Conservation (phyloP, 1,140 invertebrate genomes). For the Scylla paramamosain region DNA sequence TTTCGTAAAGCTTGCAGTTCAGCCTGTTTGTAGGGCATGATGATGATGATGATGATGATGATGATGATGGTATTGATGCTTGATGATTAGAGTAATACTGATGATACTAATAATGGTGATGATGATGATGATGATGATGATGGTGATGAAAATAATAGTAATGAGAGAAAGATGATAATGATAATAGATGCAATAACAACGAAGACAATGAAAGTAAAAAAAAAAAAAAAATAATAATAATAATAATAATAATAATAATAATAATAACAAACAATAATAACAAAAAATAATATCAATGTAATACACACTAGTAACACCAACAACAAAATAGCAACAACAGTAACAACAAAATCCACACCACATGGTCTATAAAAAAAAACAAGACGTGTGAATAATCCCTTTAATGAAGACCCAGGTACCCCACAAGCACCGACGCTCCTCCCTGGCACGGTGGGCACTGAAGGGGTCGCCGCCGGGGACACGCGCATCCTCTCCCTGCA, state of each 20-base stretch:
- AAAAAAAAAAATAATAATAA: slow-evolving; percentile 1
- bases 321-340: background rate
- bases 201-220: background rate
- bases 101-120: background rate
- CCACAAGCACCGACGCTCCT: background rate
- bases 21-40: no score
- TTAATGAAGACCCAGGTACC: background rate
- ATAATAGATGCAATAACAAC: slow-evolving; percentile 22
- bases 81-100: background rate
- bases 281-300: background rate
- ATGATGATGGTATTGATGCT: background rate
- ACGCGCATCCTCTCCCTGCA: background rate
- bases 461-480: background rate
- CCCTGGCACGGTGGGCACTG: background rate
- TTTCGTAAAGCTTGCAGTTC: no score
- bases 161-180: background rate
- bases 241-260: slow-evolving; percentile 36
- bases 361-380: no score
- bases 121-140: background rate
- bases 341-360: background rate
- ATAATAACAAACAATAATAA: background rate
- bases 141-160: background rate
- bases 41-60: no score
- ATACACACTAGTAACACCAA: background rate
- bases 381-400: background rate